Percentiles rank a stretch among this genome's conserved stretches.
phyloP scores from a whole-genome alignment of 2,888 invertebrate genomes.

The Blastobasis adustella region DNA sequence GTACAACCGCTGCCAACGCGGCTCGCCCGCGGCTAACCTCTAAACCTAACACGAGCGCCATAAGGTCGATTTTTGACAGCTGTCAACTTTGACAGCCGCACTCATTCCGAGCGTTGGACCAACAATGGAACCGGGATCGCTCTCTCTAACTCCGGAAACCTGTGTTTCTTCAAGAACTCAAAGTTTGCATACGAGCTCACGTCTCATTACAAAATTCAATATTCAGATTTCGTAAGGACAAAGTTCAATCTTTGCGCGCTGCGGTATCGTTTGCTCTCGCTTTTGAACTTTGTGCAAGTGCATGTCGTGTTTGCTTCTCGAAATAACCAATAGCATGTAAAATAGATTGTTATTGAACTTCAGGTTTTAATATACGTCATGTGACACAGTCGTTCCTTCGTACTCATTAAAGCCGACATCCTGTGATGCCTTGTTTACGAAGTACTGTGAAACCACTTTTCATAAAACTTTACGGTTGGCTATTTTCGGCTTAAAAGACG shows the following conservation, averaged over 20 bases:
- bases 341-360: no score
- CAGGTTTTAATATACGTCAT: no score
- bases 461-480: constrained; percentile 48
- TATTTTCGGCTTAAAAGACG: constrained; percentile 42
- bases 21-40: no score
- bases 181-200: constrained; percentile 8
- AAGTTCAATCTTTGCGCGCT: no score
- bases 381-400: no score
- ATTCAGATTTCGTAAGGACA: background rate
- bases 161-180: constrained; percentile 11
- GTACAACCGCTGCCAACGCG: background rate
- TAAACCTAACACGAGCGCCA: background rate
- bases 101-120: constrained; percentile 1
- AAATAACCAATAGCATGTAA: no score
- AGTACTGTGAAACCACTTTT: constrained; percentile 13
- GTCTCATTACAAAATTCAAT: constrained; percentile 2
- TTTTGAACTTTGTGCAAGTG: no score
- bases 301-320: no score
- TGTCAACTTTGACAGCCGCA: background rate
- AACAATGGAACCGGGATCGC: constrained; percentile 15
- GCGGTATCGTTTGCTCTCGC: no score
- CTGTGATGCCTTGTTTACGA: constrained; percentile 2
- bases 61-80: background rate
- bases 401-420: background rate
- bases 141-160: constrained; percentile 11